Evolutionary conservation across 2,797 vertebrate species (phyloP).

Genomic region (Cichlasoma orientale): DNA sequence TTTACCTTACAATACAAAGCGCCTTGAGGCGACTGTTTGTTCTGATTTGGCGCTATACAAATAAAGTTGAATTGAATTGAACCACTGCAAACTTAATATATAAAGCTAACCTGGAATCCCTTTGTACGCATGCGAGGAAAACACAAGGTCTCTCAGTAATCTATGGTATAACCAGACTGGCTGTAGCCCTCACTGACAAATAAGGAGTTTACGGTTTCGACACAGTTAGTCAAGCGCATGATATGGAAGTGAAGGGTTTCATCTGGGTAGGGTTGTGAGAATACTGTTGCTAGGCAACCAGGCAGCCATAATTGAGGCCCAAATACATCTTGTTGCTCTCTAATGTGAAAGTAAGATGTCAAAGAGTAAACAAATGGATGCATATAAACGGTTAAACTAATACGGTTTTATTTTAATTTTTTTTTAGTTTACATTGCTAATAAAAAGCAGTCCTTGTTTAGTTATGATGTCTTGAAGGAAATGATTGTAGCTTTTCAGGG

Average conservation of each 20-base stretch:
- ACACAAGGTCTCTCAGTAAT: not conserved
- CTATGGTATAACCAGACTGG: not conserved
- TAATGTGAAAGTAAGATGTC: slow-evolving; percentile 23
- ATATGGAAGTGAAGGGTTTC: slow-evolving; percentile 20
- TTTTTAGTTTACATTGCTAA: not conserved
- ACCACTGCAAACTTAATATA: not conserved
- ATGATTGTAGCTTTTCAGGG: not conserved
- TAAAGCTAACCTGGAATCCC: not conserved
- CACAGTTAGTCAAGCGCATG: slow-evolving; percentile 13
- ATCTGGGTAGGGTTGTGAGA: slow-evolving; percentile 23
- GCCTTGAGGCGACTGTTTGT: too few relatives aligned
- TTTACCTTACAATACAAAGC: too few relatives aligned
- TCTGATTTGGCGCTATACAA: too few relatives aligned
- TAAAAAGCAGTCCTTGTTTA: not conserved
- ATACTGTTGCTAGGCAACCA: slow-evolving; percentile 51
- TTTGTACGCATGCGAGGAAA: not conserved
- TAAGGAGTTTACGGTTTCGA: not conserved
- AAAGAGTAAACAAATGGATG: slow-evolving; percentile 13
- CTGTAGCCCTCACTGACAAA: slow-evolving; percentile 26
- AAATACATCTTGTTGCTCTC: slow-evolving; percentile 22
- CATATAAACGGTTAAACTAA: not conserved
- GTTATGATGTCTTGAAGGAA: not conserved
- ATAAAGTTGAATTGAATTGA: too few relatives aligned
- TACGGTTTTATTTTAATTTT: not conserved
- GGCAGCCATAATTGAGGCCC: slow-evolving; percentile 38